Evolutionary conservation across 2,113 vertebrate species (phyloP), one percentile per base, ranked within the genome.

Genomic region (Colaptes auratus): DNA sequence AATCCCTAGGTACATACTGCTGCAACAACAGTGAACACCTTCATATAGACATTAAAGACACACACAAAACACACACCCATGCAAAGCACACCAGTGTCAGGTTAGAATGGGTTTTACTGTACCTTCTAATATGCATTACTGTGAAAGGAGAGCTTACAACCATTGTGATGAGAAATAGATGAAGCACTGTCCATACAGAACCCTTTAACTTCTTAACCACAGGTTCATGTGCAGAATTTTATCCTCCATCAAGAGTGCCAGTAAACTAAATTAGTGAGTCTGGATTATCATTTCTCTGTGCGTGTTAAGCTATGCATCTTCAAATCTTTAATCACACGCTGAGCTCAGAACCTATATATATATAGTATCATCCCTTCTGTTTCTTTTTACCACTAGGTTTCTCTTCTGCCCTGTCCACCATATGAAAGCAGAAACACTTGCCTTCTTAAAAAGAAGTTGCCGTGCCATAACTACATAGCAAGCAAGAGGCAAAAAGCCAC

Each of bases 401-500:
- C 15, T 39, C 30, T 24, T 60, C 24, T 55, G 16, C 7, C 18
- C 33, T 64, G 36, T 17, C 31, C 44, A 69, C 9, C 2, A 2
- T 23, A 11, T 4, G 11, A 71, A 53, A 65, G 1, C 31, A 67
- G 23, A 77, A 60, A 55, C 31, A 69, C 0, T 0, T 0, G 28
- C 6, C 10, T 15, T 23, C 17, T 77, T 31, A 33, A 63, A 60
- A 67, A 78, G 18, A 7, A 81, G 9, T 13, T 39, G 28, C 7
- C 1, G 1, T 12, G 55, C 14, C 23, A 4, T 25, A 71, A 46
- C 31, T 42, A 25, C 1, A 5, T 3, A 3, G 28, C n/a, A 3
- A 90, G 14, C 15, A 60, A 67, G 18, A 85, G 2, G 9, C 27
- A 82, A 64, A 89, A 15, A 17, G 6, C 15, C 1, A 3, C 10